Evolutionary conservation across 1,140 invertebrate genomes (phyloP), one percentile per base, ranked within the genome.

Genomic region (Eulimnadia texana): DNA sequence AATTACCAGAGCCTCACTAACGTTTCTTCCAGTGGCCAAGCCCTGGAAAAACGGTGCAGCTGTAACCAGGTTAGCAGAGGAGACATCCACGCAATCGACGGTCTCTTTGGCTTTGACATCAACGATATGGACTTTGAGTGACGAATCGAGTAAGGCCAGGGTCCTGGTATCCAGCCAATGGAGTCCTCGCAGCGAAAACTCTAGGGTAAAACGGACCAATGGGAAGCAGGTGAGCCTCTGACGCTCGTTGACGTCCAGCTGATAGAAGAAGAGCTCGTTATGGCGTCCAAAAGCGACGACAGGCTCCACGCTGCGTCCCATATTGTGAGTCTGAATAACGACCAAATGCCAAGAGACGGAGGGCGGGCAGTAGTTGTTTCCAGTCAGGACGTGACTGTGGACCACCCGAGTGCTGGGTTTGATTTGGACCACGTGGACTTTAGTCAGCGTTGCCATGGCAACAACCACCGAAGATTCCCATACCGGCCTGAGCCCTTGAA

Each of bases 281-380:
- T 91, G 86, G 55, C 90, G 74, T 1, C 84, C 90, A 71, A 91
- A 85, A 24, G 92, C 91, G 42, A 98, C 74, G 23, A 96, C 84
- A 50, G 90, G 85, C 77, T 87, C 83, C 66, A 91, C 78, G 64
- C 86, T 82, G 66, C 84, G 78, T 66, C 82, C 76, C 51, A 70
- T 70, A 70, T 87, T 80, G 56, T 83, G 78, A 62, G 84, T 78
- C 71, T 91, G 84, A 70, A 94, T 85, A 22, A 91, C 76, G 49
- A 91, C 84, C 77, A 94, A 82, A 76, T 96, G 85, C 93, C 93
- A 98, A 2, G 88, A 84, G 6, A 98, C 72, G 42, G 96, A 79
- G 0, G 94, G 94, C 16, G 82, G 77, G 0, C 83, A 71, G 73
- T 72, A 67, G 74, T 76, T 61, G 56, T 68, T 68, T 56, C 66